A percentile compares a stretch with the other conserved stretches of the same genome.
Conservation (phyloP, 2,888 invertebrate genomes). For the Synanthedon tipuliformis region DNA sequence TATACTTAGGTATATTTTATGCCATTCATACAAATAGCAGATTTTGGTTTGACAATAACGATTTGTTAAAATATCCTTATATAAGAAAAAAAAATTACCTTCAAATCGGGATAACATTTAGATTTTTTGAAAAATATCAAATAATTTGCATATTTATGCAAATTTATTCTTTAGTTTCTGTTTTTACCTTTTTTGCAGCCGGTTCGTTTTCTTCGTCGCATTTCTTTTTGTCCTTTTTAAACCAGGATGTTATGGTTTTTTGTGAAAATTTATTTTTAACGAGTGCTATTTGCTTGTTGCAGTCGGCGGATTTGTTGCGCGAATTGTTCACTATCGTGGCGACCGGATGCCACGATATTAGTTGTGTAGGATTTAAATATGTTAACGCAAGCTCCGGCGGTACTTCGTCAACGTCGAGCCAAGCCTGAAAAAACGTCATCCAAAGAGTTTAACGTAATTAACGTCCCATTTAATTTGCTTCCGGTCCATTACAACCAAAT, state of each 20-base stretch:
- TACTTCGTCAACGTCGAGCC: constrained; percentile 74
- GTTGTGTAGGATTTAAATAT: constrained; percentile 64
- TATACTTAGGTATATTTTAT: too few relatives aligned
- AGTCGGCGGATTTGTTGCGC: constrained; percentile 72
- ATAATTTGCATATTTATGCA: not conserved
- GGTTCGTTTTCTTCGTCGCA: constrained; percentile 15
- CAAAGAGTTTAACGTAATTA: too few relatives aligned
- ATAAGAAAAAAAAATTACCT: too few relatives aligned
- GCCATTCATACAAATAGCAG: too few relatives aligned
- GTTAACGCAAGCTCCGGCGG: constrained; percentile 60
- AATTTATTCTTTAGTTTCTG: not conserved
- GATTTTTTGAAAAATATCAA: not conserved
- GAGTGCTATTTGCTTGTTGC: constrained; percentile 59
- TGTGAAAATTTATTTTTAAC: constrained; percentile 36
- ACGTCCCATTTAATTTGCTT: too few relatives aligned
- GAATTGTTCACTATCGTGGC: constrained; percentile 79
- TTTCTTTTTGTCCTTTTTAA: constrained; percentile 41
- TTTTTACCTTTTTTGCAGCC: constrained; percentile 1
- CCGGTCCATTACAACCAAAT: too few relatives aligned
- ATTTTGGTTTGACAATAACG: too few relatives aligned
- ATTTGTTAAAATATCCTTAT: too few relatives aligned
- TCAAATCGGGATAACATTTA: too few relatives aligned
- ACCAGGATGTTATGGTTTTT: constrained; percentile 57
- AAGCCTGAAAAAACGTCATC: constrained; percentile 58
- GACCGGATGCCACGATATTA: constrained; percentile 77